Base-by-base conservation (phyloP, 2,888 invertebrate species). In the Augochlorella aurata region DNA sequence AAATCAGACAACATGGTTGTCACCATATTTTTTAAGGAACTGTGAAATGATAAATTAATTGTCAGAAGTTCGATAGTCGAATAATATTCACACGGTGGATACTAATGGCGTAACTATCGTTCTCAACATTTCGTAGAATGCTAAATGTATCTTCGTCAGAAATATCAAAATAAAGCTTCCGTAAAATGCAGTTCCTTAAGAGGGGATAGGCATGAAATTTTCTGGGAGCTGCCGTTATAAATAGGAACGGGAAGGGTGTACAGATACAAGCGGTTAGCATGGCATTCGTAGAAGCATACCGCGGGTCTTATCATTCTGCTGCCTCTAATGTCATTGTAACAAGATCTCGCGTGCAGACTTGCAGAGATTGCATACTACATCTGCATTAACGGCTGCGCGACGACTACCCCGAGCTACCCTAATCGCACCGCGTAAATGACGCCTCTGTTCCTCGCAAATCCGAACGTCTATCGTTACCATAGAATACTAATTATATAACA, bases 241-340 rank as follows among this genome's bases (percentile, higher is more conserved):
- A 81, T 71, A 80, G 73, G 29, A 16, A 14, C 7, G n/a, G 18
- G 47, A 74, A 47, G 66, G 67, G 38, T 38, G 38, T 16, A 16
- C 21, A 52, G 52, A 67, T 74, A 72, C 58, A 14, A n/a, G 12
- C 58, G 29, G 75, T 69, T 75, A 66, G 74, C 49, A 24, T 47
- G 45, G 61, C 61, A 18, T 85, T 85, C 74, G 65, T 24, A 65
- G 77, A 85, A 83, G 66, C 47, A 24, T 49, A 18, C 44, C 16
- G 50, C 16, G 61, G 70, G 71, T n/a, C 74, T 85, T 81, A 80
- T 85, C 77, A 73, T 38, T 29, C 50, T 38, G 75, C 72, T 72
- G 74, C 61, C 8, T 81, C 47, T 77, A 71, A 77, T 77, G 66
- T 83, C 79, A 77, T 65, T 45, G 76, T 16, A 77, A 63, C 61